A percentile compares a stretch with the other conserved stretches of the same genome.
phyloP scores from a whole-genome alignment of 1,140 invertebrate species.

The Bombus breviceps region DNA sequence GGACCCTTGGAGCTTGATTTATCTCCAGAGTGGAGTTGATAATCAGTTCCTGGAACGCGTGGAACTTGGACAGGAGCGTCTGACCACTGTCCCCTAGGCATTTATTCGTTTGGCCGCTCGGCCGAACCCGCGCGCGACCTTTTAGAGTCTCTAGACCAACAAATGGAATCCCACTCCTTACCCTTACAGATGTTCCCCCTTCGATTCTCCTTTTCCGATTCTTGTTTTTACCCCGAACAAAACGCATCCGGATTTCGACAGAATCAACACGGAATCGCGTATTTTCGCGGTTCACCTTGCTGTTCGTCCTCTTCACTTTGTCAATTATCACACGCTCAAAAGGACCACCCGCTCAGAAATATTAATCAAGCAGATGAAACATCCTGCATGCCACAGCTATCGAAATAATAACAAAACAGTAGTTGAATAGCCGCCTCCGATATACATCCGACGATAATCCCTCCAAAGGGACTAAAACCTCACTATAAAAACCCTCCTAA shows the following conservation, averaged over 20 bases:
- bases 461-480: too few relatives aligned
- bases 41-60: not conserved
- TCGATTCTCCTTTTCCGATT: not conserved
- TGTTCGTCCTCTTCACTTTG: not conserved
- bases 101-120: not conserved
- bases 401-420: too few relatives aligned
- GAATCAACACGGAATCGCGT: conserved; percentile 13
- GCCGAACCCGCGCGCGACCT: too few relatives aligned
- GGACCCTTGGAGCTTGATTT: not conserved
- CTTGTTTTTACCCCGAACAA: conserved; percentile 7
- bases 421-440: too few relatives aligned
- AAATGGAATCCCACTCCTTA: not conserved
- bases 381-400: too few relatives aligned
- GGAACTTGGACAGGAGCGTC: not conserved
- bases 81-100: not conserved
- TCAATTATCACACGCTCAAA: too few relatives aligned
- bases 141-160: not conserved
- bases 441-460: too few relatives aligned
- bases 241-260: not conserved
- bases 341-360: too few relatives aligned
- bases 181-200: not conserved
- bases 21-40: not conserved
- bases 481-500: too few relatives aligned
- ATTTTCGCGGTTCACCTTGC: too few relatives aligned
- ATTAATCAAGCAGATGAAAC: too few relatives aligned